phyloP scores from a whole-genome alignment of 2,888 invertebrate species.

The Oxystoma pomonae region DNA sequence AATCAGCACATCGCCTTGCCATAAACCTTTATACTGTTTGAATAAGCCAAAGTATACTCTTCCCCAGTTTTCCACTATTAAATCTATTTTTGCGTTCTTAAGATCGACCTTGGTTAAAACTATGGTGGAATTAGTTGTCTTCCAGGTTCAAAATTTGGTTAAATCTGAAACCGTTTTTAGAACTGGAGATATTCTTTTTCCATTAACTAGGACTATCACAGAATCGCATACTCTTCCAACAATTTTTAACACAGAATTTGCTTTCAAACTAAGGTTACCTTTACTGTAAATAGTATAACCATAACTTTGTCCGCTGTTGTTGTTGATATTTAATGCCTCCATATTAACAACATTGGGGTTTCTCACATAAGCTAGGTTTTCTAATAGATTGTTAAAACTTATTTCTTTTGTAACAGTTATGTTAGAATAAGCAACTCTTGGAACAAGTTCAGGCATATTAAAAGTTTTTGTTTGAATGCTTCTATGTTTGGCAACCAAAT shows the following conservation, averaged over 20 bases:
- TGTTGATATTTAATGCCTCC: conserved; percentile 45
- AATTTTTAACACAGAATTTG: conserved; percentile 40
- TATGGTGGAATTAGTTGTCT: conserved; percentile 33
- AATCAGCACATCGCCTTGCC: conserved; percentile 47
- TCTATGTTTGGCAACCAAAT: conserved; percentile 47
- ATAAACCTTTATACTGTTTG: conserved; percentile 42
- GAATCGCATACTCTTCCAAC: conserved; percentile 50
- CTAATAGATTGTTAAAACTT: conserved; percentile 24
- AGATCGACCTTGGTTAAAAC: conserved; percentile 30
- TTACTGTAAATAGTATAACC: conserved; percentile 55
- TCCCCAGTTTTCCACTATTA: conserved; percentile 74
- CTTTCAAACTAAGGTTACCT: conserved; percentile 32
- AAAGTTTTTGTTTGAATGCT: conserved; percentile 40
- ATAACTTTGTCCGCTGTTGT: conserved; percentile 53
- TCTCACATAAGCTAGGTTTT: no score
- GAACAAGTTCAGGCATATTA: conserved; percentile 65
- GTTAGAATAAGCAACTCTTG: conserved; percentile 67
- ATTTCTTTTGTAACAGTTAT: conserved; percentile 33
- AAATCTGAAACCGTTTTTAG: conserved; percentile 38
- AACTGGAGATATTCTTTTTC: conserved; percentile 42
- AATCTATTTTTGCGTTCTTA: conserved; percentile 39
- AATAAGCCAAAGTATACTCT: conserved; percentile 49
- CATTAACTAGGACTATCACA: conserved; percentile 51
- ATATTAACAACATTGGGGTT: conserved; percentile 40
- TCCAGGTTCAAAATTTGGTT: conserved; percentile 47